Percentiles rank a stretch among this genome's conserved stretches.
These are phyloP conservation scores for Eclectus roratus DNA, from an alignment of 2,113 vertebrate species.

Conservation along the genomic window DNA sequence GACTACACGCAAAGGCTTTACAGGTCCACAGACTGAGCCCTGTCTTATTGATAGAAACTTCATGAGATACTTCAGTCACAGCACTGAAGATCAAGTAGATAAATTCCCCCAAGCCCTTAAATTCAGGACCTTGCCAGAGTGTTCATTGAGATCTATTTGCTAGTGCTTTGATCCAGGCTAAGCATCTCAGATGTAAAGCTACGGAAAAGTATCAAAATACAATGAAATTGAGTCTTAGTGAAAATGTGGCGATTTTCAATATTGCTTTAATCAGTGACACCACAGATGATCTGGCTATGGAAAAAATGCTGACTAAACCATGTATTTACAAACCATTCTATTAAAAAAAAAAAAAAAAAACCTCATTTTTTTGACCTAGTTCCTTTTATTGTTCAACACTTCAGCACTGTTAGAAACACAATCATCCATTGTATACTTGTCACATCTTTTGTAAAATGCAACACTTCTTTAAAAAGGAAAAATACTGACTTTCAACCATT, in stretches of 20 bases:
- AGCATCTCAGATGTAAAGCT: background rate
- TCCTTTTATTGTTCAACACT: background rate
- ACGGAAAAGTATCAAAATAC: background rate
- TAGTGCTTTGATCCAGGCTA: background rate
- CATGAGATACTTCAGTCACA: background rate
- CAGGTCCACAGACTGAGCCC: background rate
- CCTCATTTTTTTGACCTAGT: conserved; percentile 4
- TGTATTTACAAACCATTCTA: background rate
- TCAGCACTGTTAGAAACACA: conserved; percentile 9
- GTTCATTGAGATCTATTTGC: background rate
- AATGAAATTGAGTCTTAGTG: background rate
- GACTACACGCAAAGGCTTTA: background rate
- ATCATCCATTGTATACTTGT: conserved; percentile 2
- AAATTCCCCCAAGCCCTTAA: background rate
- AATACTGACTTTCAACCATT: background rate
- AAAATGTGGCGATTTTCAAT: background rate
- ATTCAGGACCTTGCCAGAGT: background rate
- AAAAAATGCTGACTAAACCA: background rate
- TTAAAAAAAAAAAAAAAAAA: background rate
- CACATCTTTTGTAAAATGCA: background rate
- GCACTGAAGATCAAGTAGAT: background rate
- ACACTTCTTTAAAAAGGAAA: background rate
- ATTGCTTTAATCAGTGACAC: background rate
- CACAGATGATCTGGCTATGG: background rate
- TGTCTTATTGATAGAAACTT: background rate